Percentiles rank a stretch among this genome's conserved stretches.
Conservation (phyloP, 2,113 vertebrate genomes). For the Osmerus mordax region DNA sequence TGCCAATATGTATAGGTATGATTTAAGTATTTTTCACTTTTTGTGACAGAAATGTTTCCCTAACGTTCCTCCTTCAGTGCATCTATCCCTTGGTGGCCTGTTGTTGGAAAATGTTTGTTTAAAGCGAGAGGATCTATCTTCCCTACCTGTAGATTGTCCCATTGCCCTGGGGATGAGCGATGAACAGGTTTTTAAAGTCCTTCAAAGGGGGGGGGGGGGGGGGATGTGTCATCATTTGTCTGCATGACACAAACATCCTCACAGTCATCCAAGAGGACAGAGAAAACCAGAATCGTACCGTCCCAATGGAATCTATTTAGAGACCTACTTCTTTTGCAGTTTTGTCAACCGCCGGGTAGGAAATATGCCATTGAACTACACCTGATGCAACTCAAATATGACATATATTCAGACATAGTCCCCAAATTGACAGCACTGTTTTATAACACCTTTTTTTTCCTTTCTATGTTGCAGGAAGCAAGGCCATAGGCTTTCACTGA, state of each 20-base stretch:
- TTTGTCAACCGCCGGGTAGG: too few species aligned
- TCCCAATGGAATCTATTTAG: not conserved
- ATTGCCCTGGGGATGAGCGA: slow-evolving; percentile 23
- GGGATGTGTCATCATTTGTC: slow-evolving; percentile 25
- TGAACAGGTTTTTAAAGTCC: slow-evolving; percentile 22
- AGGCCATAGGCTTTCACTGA: slow-evolving; percentile 15
- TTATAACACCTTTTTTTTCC: not conserved
- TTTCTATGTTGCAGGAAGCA: slow-evolving; percentile 10
- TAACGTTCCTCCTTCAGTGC: not conserved
- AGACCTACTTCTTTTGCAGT: not conserved
- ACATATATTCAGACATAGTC: too few species aligned
- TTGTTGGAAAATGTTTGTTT: slow-evolving; percentile 32
- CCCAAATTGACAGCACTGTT: too few species aligned
- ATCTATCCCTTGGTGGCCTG: slow-evolving; percentile 19
- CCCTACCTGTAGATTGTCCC: slow-evolving; percentile 26
- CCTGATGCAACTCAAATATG: not conserved
- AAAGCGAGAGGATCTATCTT: slow-evolving; percentile 22
- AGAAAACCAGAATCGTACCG: not conserved
- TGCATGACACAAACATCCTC: slow-evolving; percentile 19
- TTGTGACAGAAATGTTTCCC: not conserved
- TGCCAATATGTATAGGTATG: not conserved
- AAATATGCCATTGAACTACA: too few species aligned
- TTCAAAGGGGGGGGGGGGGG: not conserved
- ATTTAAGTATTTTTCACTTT: slow-evolving; percentile 6
- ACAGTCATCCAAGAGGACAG: slow-evolving; percentile 4